Percentiles rank a stretch among this genome's conserved stretches.
phyloP scores from a whole-genome alignment of 2,113 vertebrate genomes.

The Mixornis gularis region DNA sequence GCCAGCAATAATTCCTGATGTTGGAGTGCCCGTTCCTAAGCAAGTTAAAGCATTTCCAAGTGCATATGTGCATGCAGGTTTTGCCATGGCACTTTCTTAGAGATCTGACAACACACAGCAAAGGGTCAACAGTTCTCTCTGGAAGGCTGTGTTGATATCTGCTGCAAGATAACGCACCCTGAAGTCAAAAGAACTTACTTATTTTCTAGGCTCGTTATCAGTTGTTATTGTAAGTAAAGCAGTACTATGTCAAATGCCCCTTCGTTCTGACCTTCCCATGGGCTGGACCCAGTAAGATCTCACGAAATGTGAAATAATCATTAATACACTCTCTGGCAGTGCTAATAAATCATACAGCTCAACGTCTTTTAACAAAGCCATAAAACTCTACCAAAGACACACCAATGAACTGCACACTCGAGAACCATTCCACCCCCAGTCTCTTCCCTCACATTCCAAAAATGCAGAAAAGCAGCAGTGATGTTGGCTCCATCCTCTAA shows the following conservation, averaged over 20 bases:
- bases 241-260: slow-evolving; percentile 36
- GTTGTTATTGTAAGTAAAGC: slow-evolving; percentile 55
- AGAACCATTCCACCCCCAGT: background rate
- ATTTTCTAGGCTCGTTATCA: slow-evolving; percentile 29
- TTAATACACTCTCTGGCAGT: slow-evolving; percentile 8
- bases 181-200: slow-evolving; percentile 32
- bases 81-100: background rate
- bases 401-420: background rate
- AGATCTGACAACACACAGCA: background rate
- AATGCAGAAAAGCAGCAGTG: background rate
- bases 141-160: slow-evolving; percentile 35
- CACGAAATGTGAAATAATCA: slow-evolving; percentile 58
- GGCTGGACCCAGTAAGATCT: slow-evolving; percentile 34
- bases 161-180: slow-evolving; percentile 22
- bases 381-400: slow-evolving; percentile 5
- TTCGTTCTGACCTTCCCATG: slow-evolving; percentile 28
- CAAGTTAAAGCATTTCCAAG: background rate
- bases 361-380: slow-evolving; percentile 2
- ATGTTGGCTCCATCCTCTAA: background rate
- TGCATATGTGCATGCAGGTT: background rate
- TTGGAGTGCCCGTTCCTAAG: background rate
- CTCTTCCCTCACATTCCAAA: slow-evolving; percentile 24
- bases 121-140: slow-evolving; percentile 41
- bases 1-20: background rate
- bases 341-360: slow-evolving; percentile 37